phyloP scores from a whole-genome alignment of 1,140 invertebrate species.

The Eriocheir sinensis region DNA sequence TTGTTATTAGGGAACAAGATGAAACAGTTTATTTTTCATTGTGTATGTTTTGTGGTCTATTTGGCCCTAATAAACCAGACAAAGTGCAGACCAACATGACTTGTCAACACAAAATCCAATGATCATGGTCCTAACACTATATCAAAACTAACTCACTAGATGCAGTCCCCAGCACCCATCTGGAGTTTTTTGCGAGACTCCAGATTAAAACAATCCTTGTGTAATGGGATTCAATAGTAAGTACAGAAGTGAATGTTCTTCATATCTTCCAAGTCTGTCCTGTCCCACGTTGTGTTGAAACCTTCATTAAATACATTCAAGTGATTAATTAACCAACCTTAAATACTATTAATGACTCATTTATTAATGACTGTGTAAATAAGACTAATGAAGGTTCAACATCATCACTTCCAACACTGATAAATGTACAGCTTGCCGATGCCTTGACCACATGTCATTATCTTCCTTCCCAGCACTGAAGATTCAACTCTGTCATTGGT shows the following conservation, averaged over 20 bases:
- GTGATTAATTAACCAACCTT: neutral
- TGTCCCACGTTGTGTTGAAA: slow-evolving; percentile 8
- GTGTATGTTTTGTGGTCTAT: neutral
- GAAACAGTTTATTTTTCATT: no score
- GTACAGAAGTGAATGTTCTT: slow-evolving; percentile 76
- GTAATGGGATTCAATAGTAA: slow-evolving; percentile 74
- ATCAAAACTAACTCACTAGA: slow-evolving; percentile 72
- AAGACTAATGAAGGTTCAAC: slow-evolving; percentile 26
- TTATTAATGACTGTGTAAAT: neutral
- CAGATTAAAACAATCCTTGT: slow-evolving; percentile 72
- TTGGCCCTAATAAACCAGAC: neutral
- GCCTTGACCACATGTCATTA: neutral
- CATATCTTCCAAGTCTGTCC: slow-evolving; percentile 62
- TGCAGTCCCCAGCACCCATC: slow-evolving; percentile 67
- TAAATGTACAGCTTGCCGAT: slow-evolving; percentile 44
- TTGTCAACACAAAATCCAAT: slow-evolving; percentile 26
- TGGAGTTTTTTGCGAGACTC: slow-evolving; percentile 72
- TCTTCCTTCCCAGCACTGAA: slow-evolving; percentile 46
- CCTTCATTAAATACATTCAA: neutral
- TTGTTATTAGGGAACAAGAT: neutral
- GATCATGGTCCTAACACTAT: slow-evolving; percentile 38
- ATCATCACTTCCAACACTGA: slow-evolving; percentile 10
- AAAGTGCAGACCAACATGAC: neutral
- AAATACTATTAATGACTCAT: neutral
- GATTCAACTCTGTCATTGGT: slow-evolving; percentile 49